Percentiles rank a stretch among this genome's conserved stretches.
These are phyloP conservation scores for Microtus montanus DNA, from an alignment of 2,113 vertebrate species.

Conservation along the genomic window DNA sequence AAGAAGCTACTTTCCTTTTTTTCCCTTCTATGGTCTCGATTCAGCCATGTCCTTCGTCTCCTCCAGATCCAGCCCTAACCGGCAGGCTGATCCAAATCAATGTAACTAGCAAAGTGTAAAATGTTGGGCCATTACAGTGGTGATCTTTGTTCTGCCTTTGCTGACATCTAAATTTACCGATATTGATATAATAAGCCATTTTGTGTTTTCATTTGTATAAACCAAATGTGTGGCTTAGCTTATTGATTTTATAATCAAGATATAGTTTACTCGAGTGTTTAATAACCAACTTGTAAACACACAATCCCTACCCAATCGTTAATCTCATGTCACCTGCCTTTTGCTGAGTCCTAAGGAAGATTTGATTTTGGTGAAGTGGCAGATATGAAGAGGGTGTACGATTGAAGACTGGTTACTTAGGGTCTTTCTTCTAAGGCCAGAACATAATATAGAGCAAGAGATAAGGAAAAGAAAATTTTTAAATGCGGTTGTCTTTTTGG, in stretches of 20 bases:
- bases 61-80: neutral
- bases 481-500: neutral
- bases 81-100: constrained; percentile 65
- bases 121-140: constrained; percentile 55
- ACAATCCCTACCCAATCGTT: constrained; percentile 57
- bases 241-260: constrained; percentile 82
- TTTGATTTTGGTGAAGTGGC: neutral
- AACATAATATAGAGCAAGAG: neutral
- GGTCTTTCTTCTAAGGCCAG: neutral
- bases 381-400: neutral
- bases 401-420: neutral
- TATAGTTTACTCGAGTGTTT: constrained; percentile 77
- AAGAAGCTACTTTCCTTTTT: neutral
- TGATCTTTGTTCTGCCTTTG: constrained; percentile 78
- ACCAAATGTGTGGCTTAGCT: constrained; percentile 79
- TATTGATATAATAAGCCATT: constrained; percentile 82
- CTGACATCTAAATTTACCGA: constrained; percentile 77
- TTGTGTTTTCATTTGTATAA: constrained; percentile 82
- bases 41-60: neutral
- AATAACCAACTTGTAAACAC: constrained; percentile 71
- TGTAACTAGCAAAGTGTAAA: constrained; percentile 76
- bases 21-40: neutral
- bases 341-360: neutral
- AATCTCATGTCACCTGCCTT: constrained; percentile 26
- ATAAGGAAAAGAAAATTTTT: neutral